Base-by-base conservation (phyloP, 1,140 invertebrate genomes). In the Augochlora pura region DNA sequence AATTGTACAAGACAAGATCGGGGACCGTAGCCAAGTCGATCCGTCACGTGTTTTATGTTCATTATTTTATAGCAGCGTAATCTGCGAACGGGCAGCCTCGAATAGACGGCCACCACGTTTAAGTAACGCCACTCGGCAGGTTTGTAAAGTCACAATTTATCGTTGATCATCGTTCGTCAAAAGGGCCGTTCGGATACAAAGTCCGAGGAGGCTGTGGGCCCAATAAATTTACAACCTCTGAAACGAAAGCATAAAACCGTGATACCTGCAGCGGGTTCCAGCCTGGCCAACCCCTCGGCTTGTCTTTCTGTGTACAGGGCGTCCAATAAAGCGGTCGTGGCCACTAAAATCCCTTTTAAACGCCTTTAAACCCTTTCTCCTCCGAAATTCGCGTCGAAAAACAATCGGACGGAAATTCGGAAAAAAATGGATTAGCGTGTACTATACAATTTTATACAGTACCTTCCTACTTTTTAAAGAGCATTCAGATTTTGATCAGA, bases 41-140 rank as follows among this genome's bases (percentile, higher is more conserved):
- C n/a, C 64, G 46, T 3, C 59, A 18, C 39, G 80, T 88, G 86
- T 88, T 91, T 91, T 89, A 91, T 88, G 89, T 91, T 91, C 90
- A 91, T 92, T 90, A 91, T 91, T 92, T 91, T 92, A 92, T 90
- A 90, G 90, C 86, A 85, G 87, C 81, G 84, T 91, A 91, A 91
- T 91, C 88, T 91, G 88, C 86, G 88, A 82, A 88, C 84, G 86
- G 85, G 90, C 89, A 89, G 84, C 80, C 82, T 88, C 87, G 90
- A 91, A 90, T 89, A 90, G 90, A 88, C 87, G 88, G 87, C 90
- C 89, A 90, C 88, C 86, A 90, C 85, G 86, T 85, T 91, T 90
- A 87, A 91, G 90, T 90, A 88, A 90, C 80, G 85, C 83, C 85
- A 86, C 83, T 84, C 85, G 80, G 88, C 83, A 72, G 85, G 88